Evolutionary conservation across 1,140 invertebrate genomes (phyloP), one percentile per base, ranked within the genome.

Genomic region (Pogonomyrmex barbatus): DNA sequence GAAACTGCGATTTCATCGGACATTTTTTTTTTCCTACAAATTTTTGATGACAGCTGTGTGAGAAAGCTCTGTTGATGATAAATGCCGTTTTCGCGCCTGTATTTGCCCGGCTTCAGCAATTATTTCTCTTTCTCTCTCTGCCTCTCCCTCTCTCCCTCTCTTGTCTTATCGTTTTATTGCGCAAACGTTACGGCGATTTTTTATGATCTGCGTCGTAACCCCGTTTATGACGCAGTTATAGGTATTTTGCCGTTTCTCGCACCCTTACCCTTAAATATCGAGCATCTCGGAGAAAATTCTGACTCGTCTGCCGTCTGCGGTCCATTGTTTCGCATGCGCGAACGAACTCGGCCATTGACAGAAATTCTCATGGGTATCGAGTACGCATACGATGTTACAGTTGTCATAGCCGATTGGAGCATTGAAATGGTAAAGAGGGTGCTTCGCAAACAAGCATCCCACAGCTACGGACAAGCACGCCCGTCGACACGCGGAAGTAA

Each of bases 341-440:
- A 56, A 58, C 63, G 30, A 75, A 85, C 70, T 87, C 68, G 65
- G 73, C 52, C 63, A 63, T 79, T 78, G 67, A 56, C 54, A 56
- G 83, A 85, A 85, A 92, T 92, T 94, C 94, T 93, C 94, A 94
- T 94, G 94, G 92, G 92, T 95, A 94, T 95, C 94, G 92, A 93
- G 90, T 94, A 91, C 77, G 54, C 67, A 45, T 85, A 86, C 87
- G 90, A 76, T 82, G 91, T 83, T 90, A 88, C 85, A 90, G 86
- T 91, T 91, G 90, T 93, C 92, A 91, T 76, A 91, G 90, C 86
- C 92, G 89, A 92, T 93, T 92, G 92, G 90, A 75, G 89, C 89
- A 94, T 95, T 95, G 90, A 94, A 93, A 94, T 93, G 92, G 79
- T 92, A 94, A 94, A 94, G 91, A 91, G 89, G 92, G 93, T 92